A percentile compares a stretch with the other conserved stretches of the same genome.
Conservation (phyloP, 2,113 vertebrate genomes). For the Dolichotis patagonum region DNA sequence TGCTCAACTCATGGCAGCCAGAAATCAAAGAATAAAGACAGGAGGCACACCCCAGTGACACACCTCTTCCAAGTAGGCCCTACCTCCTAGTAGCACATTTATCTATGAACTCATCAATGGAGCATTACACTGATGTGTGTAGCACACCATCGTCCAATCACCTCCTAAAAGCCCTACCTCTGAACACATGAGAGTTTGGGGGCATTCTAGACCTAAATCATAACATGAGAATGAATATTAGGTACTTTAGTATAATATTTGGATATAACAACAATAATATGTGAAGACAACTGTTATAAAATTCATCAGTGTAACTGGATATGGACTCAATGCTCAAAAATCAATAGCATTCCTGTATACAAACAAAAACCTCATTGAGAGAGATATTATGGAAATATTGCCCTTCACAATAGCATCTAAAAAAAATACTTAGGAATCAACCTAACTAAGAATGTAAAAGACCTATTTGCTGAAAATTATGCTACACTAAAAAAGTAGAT, state of each 20-base stretch:
- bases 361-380: too few species aligned
- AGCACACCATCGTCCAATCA: background rate
- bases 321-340: too few species aligned
- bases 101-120: too few species aligned
- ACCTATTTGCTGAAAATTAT: too few species aligned
- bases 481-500: too few species aligned
- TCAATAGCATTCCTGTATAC: too few species aligned
- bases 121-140: background rate
- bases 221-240: background rate
- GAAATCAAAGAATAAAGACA: background rate
- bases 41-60: background rate
- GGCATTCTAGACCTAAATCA: background rate
- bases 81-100: background rate
- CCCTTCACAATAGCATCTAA: too few species aligned
- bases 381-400: too few species aligned
- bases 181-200: background rate
- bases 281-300: background rate
- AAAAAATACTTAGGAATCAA: too few species aligned
- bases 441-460: too few species aligned
- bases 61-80: background rate
- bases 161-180: background rate
- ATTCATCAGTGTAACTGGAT: too few species aligned
- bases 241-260: background rate
- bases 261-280: background rate
- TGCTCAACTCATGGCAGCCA: background rate